Evolutionary conservation across 2,797 vertebrate species (phyloP).

Genomic region (Enteromius viviparus): DNA sequence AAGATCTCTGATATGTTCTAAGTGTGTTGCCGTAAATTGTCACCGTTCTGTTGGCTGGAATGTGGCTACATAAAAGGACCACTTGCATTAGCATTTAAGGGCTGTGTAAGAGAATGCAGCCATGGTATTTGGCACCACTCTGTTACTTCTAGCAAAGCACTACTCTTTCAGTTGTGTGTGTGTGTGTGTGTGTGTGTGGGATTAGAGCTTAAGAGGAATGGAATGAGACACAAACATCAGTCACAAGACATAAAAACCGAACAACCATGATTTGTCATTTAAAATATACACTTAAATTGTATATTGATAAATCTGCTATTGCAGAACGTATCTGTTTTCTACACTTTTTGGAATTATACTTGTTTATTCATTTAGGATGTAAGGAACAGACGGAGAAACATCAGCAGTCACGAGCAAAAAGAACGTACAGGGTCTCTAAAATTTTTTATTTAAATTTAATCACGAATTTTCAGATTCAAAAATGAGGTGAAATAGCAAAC

Average conservation of each 20-base stretch:
- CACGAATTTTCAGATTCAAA: background rate
- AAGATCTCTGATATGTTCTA: slow-evolving; percentile 20
- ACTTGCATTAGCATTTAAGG: slow-evolving; percentile 61
- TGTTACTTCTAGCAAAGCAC: slow-evolving; percentile 70
- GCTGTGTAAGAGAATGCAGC: slow-evolving; percentile 63
- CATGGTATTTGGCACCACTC: slow-evolving; percentile 68
- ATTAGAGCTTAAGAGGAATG: background rate
- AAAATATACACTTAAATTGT: background rate
- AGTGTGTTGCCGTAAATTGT: slow-evolving; percentile 14
- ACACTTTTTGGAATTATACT: background rate
- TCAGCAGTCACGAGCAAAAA: background rate
- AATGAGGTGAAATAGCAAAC: background rate
- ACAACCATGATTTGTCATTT: background rate
- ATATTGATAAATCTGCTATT: background rate
- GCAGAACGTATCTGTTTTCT: background rate
- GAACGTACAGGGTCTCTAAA: background rate
- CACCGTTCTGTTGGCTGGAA: slow-evolving; percentile 24
- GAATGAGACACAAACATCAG: background rate
- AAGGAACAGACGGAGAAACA: background rate
- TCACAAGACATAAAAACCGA: background rate
- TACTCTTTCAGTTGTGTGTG: slow-evolving; percentile 10
- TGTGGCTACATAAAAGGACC: slow-evolving; percentile 44
- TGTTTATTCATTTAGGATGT: background rate
- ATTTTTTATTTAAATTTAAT: background rate
- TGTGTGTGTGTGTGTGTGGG: background rate